Evolutionary conservation across 2,888 invertebrate genomes (phyloP), one percentile per base, ranked within the genome.

Genomic region (Eupithecia vulgata): DNA sequence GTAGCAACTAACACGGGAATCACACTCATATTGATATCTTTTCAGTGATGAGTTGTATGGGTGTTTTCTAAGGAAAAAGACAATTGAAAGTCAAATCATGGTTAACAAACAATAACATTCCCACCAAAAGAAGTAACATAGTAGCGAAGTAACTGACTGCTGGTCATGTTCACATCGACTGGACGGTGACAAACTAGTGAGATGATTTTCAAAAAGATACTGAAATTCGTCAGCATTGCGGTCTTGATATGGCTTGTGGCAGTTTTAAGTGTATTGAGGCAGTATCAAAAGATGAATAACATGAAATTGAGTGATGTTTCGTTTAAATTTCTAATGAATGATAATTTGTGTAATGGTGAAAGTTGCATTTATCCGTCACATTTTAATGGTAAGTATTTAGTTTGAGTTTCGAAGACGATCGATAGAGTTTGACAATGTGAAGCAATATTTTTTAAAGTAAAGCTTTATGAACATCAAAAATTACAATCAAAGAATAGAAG

Each of bases 201-300:
- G 25, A 76, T 30, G 40, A 80, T 83, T 79, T 68, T 82, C 0
- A 79, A 68, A 52, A 83, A 78, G 65, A 45, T 77, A 6, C 1
- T 81, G 0, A 82, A 83, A 61, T 17, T 81, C 42, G 77, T 90
- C 7, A 35, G 71, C 6, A n/a, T 86, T 0, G 17, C 87, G 2
- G 66, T 83, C 6, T 21, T 83, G 0, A 80, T 90, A 72, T 91
- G 89, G 90, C 13, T 85, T 6, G 82, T 87, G 13, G 85, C 87
- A 0, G 75, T 88, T 35, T 59, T 88, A 17, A 83, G 85, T 3
- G 81, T 90, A 25, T 64, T 84, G 3, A 84, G 76, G 25, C 83
- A 89, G 67, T 83, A 82, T 42, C 79, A 76, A 34, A 76, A 45
- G 1, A 76, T 72, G 6, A 78, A 71, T 57, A 76, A 77, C 59